Evolutionary conservation across 2,888 invertebrate genomes (phyloP), one percentile per base, ranked within the genome.

Genomic region (Acleris sparsana): DNA sequence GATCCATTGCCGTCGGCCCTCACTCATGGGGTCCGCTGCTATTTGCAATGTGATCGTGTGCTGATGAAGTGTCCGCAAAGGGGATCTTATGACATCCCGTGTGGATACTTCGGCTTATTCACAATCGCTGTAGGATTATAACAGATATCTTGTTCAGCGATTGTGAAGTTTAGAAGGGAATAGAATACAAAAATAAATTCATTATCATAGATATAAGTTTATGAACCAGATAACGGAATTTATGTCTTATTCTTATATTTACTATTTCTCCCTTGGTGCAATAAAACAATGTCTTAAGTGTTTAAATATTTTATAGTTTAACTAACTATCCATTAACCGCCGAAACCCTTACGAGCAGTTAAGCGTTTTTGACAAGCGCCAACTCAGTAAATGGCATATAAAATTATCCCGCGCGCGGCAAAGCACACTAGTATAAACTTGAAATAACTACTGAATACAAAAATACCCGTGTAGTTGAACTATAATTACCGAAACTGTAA

Each of bases 1-100:
- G 81, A 87, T 86, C 86, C 84, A 90, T 90, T 89, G 85, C 85
- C 80, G 78, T 76, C 75, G 82, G 76, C 84, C 80, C 80, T 78
- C 75, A 68, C 73, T 71, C 72, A 85, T 83, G 82, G 86, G 89
- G 84, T 80, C 83, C 83, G 76, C 71, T 74, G 73, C 80, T 83
- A 84, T 88, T 86, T 83, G 80, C 79, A 83, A 76, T 79, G 75
- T 78, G 80, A 79, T 79, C 76, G 83, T 82, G 82, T 80, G 84
- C 80, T 85, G 81, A 88, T 86, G 82, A 80, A 86, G 83, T 82
- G 80, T 75, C 75, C 74, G 73, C 81, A 80, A 77, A 80, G 81
- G 82, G 83, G 78, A 73, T 62, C 59, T 25, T 56, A 55, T 58
- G n/a, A 53, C 49, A 25, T 57, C 52, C 61, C 33, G 61, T 33